Conservation (phyloP, 2,113 vertebrate species). For the Lamprologus speciosus region DNA sequence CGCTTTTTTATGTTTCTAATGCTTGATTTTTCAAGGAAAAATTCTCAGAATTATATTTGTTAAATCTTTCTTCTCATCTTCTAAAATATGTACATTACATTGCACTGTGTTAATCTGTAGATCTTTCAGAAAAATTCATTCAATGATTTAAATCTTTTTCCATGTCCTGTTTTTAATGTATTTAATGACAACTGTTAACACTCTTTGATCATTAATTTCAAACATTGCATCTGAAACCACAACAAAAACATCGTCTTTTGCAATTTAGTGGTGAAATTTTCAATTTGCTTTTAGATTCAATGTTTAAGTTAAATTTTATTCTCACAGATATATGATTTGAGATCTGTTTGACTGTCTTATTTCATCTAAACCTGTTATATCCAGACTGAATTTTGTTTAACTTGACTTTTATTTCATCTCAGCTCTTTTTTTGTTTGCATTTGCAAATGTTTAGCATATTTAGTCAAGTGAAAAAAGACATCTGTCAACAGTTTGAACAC, state of each 20-base stretch:
- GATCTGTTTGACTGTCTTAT: fast-evolving
- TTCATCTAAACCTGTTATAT: fast-evolving
- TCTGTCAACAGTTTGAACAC: fast-evolving
- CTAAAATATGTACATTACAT: too few species aligned
- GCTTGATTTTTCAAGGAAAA: too few species aligned
- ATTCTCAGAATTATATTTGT: too few species aligned
- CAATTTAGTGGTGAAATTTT: fast-evolving
- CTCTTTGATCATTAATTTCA: fast-evolving
- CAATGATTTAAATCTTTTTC: too few species aligned
- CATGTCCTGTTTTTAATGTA: too few species aligned
- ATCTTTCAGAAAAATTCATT: too few species aligned
- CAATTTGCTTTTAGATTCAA: fast-evolving
- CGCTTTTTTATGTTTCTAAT: too few species aligned
- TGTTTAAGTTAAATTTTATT: neutral
- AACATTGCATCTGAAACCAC: fast-evolving
- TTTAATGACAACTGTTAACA: fast-evolving
- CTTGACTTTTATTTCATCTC: fast-evolving
- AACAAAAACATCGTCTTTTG: fast-evolving
- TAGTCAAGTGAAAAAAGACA: neutral
- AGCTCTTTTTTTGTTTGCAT: fast-evolving
- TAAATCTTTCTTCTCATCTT: too few species aligned
- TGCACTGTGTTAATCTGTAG: too few species aligned
- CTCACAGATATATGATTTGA: neutral
- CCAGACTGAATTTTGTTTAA: neutral
- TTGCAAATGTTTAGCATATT: fast-evolving